Percentiles rank a stretch among this genome's conserved stretches.
phyloP scores from a whole-genome alignment of 2,113 vertebrate species.

The Crotalus viridis region DNA sequence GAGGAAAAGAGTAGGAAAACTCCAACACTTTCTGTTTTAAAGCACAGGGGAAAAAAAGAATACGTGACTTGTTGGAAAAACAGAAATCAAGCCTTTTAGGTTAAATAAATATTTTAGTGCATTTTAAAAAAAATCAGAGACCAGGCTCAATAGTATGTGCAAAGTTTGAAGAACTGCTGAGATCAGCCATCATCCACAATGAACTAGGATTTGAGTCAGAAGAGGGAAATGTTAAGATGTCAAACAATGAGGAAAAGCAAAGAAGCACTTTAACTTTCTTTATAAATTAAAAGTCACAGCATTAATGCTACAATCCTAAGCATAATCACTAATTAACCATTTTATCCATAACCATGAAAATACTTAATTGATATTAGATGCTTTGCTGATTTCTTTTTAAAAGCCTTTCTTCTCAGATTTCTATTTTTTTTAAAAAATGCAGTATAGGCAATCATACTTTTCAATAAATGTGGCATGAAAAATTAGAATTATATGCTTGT shows the following conservation, averaged over 20 bases:
- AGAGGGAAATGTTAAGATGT: background rate
- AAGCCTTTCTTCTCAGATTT: background rate
- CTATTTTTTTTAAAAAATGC: background rate
- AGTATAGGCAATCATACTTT: background rate
- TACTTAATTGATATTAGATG: background rate
- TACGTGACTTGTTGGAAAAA: conserved; percentile 1
- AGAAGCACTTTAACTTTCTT: conserved; percentile 18
- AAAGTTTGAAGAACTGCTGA: conserved; percentile 19
- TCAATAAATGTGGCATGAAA: background rate
- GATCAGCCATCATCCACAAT: conserved; percentile 12
- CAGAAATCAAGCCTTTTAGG: background rate
- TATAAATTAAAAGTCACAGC: conserved; percentile 35
- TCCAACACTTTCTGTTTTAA: background rate
- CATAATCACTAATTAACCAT: background rate
- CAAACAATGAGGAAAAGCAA: background rate
- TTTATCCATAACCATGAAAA: background rate
- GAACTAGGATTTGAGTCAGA: background rate
- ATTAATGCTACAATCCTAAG: conserved; percentile 35
- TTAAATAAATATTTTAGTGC: conserved; percentile 5
- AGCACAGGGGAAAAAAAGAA: background rate
- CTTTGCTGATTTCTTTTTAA: background rate
- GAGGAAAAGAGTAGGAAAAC: conserved; percentile 44
- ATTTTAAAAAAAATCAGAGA: conserved; percentile 12
- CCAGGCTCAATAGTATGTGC: background rate
- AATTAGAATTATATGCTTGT: background rate